Evolutionary conservation across 2,113 vertebrate species (phyloP), one percentile per base, ranked within the genome.

Genomic region (Mustela nigripes): DNA sequence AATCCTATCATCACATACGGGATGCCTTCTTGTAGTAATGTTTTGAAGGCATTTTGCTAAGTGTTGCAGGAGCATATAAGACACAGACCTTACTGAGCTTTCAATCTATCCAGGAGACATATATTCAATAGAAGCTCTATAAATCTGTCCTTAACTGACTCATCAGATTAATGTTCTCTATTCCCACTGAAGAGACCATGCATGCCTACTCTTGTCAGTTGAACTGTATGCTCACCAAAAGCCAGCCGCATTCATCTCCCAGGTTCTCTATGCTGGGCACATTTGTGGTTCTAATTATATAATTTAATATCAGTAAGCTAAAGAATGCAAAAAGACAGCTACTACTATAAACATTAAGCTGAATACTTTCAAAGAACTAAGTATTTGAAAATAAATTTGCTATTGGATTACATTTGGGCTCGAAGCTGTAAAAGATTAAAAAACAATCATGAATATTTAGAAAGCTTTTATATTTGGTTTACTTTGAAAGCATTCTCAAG

Each of bases 161-260:
- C 16, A 91, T 91, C 62, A 65, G 42, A 84, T 94, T 53, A 92
- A 60, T 94, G 42, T 12, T 97, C 31, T 96, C 58, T 60, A 82
- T 50, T 42, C 11, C 69, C 45, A 63, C 2, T 63, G 65, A 96
- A 79, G 21, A 91, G 63, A 73, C 28, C 15, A 36, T 36, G 8
- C 3, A 18, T 65, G 24, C 58, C 65, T 74, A 22, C 33, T 87
- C 10, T 79, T 45, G 45, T 65, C 31, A 71, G 76, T 26, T 63
- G 39, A 93, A 89, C 26, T 19, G 10, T 15, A 42, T 36, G 33
- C 26, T 74, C 74, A 82, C 4, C 28, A 67, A 78, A 4, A 92
- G 26, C 91, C 63, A 84, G 56, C 16, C 80, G 63, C 22, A 45
- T 67, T 36, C 74, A 26, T 85, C 39, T 50, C 5, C 48, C 24